Base-by-base conservation (phyloP, 2,797 vertebrate species). In the Epinephelus coioides region DNA sequence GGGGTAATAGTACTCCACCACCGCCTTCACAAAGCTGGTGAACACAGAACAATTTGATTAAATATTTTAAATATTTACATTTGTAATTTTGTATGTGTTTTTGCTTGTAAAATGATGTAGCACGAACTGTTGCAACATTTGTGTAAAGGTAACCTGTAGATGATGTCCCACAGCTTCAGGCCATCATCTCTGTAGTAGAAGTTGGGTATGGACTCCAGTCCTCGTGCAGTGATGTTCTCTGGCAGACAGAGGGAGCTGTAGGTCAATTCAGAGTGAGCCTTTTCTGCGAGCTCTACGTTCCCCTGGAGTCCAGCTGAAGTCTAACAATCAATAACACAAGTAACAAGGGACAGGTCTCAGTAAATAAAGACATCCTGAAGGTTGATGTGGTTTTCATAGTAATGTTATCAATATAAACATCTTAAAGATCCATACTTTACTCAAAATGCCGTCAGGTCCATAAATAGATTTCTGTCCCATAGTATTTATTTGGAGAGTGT, bases 141-240 rank as follows among this genome's bases (percentile, higher is more conserved):
- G 6, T 63, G 4, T 0, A 21, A 38, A 8, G 8, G 1, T 54
- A 50, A 96, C 96, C 91, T 93, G 68, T 92, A 82, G 71, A 96
- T 93, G 1, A 94, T 88, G 2, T 63, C 78, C 95, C 96, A 97
- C 85, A 96, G 89, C 0, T 84, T 92, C 83, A 96, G 68, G 18
- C 93, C 93, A 12, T 97, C 96, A 0, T 97, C 96, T 3, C 95
- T 94, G 87, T 95, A 97, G 76, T 96, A 93, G 86, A 93, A 97
- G 57, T 93, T 86, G 0, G 96, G 95, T 68, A 96, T 57, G 0
- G 92, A 87, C 73, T 95, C 88, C 18, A 97, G 91, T 2, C 95
- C 95, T 9, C 95, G 92, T 34, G 86, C 77, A 69, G 81, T 6
- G 1, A 97, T 93, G 90, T 96, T 92, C 0, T 96, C 89, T 4